Evolutionary conservation across 2,888 invertebrate species (phyloP).

Genomic region (Hemaris fuciformis): DNA sequence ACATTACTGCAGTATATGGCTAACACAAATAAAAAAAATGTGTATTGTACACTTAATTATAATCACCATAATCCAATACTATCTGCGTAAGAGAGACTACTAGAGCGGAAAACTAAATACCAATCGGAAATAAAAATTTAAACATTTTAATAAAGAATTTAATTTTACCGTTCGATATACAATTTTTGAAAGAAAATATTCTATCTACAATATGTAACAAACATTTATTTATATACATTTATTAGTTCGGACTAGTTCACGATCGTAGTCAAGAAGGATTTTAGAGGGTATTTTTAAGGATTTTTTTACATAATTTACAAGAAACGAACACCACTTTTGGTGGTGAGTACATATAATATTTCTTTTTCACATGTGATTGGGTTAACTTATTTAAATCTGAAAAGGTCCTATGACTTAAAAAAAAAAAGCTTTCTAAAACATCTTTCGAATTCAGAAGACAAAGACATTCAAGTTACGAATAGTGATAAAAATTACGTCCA

Average conservation of each 20-base stretch:
- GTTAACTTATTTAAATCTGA: too few relatives aligned
- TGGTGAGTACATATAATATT: constrained; percentile 36
- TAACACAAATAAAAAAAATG: constrained; percentile 56
- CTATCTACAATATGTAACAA: constrained; percentile 82
- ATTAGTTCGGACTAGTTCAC: constrained; percentile 79
- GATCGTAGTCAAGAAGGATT: constrained; percentile 66
- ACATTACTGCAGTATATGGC: constrained; percentile 60
- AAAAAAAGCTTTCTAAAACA: too few relatives aligned
- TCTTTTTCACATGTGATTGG: constrained; percentile 34
- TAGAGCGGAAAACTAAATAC: constrained; percentile 63
- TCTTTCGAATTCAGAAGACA: too few relatives aligned
- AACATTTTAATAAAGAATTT: constrained; percentile 65
- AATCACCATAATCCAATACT: constrained; percentile 49
- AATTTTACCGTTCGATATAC: constrained; percentile 68
- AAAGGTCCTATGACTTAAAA: too few relatives aligned
- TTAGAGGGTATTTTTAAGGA: constrained; percentile 38
- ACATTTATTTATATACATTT: constrained; percentile 80
- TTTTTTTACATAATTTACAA: constrained; percentile 72
- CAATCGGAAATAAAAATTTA: constrained; percentile 67
- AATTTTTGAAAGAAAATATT: constrained; percentile 75
- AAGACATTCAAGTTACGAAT: too few relatives aligned
- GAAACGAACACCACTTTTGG: constrained; percentile 55
- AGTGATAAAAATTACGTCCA: too few relatives aligned
- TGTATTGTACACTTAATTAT: constrained; percentile 59
- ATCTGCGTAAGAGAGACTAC: constrained; percentile 55